These are phyloP conservation scores for Meriones psammophilus DNA, from an alignment of 2,797 vertebrate species.

Conservation along the genomic window DNA sequence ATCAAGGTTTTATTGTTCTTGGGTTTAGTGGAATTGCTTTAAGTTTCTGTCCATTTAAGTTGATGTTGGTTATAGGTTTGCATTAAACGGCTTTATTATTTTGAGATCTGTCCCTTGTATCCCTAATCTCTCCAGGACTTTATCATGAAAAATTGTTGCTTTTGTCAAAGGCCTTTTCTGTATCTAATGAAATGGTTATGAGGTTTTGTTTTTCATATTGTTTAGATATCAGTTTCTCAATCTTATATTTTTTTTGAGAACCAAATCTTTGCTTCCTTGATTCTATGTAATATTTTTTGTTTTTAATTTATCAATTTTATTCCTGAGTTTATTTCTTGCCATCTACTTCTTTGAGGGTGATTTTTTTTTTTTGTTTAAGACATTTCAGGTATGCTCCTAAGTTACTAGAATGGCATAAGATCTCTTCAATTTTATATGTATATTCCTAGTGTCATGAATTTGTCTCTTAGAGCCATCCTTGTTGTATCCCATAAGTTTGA, in stretches of 20 bases:
- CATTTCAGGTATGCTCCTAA: too few species aligned
- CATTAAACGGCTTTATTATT: not conserved
- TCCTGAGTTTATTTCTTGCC: too few species aligned
- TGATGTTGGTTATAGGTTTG: too few species aligned
- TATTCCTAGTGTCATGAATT: too few species aligned
- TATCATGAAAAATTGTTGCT: not conserved
- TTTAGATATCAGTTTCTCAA: not conserved
- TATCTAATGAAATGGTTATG: not conserved
- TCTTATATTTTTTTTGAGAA: not conserved
- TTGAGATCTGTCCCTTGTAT: not conserved
- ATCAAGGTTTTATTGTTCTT: not conserved
- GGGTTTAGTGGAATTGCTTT: not conserved
- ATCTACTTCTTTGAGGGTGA: too few species aligned
- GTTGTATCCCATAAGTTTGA: too few species aligned
- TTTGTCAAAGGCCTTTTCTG: not conserved
- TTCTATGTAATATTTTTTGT: not conserved
- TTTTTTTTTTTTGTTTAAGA: too few species aligned
- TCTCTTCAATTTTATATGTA: too few species aligned
- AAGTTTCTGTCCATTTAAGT: too few species aligned
- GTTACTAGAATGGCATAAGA: too few species aligned
- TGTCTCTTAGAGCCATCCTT: too few species aligned
- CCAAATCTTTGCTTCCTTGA: too few species aligned
- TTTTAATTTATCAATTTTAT: not conserved
- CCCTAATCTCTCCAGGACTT: not conserved
- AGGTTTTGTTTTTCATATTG: not conserved